Percentiles rank a stretch among this genome's conserved stretches.
Conservation (phyloP, 2,113 vertebrate genomes). For the Chaetodon auriga region DNA sequence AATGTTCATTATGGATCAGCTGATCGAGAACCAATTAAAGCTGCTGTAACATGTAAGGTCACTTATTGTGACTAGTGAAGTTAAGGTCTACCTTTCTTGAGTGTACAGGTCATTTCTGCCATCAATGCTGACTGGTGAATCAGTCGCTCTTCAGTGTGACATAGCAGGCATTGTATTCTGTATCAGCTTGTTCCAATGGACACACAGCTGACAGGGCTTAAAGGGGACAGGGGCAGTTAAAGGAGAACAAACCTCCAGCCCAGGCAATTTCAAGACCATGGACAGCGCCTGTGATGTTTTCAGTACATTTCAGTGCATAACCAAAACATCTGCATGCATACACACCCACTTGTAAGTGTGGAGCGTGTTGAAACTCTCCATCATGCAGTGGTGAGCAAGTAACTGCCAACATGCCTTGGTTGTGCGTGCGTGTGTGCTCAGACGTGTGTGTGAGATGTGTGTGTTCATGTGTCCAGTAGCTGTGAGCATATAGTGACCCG, state of each 20-base stretch:
- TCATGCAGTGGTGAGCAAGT: not conserved
- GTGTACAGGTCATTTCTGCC: not conserved
- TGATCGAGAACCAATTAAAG: not conserved
- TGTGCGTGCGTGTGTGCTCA: not conserved
- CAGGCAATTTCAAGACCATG: not conserved
- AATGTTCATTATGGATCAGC: not conserved
- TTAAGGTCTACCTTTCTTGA: not conserved
- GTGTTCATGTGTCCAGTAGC: not conserved
- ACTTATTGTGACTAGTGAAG: not conserved
- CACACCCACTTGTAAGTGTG: not conserved
- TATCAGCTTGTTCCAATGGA: not conserved
- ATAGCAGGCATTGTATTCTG: not conserved
- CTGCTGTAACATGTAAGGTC: not conserved
- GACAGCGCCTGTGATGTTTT: not conserved
- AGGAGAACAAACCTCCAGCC: not conserved
- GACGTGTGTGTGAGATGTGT: not conserved
- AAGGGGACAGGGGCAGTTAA: no score
- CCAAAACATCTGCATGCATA: not conserved
- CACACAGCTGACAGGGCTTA: not conserved
- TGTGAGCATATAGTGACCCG: constrained; percentile 17
- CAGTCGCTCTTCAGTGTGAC: not conserved
- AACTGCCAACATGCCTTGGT: not conserved
- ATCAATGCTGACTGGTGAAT: not conserved
- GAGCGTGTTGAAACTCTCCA: not conserved
- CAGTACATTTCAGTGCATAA: not conserved